A percentile compares a stretch with the other conserved stretches of the same genome.
These are phyloP conservation scores for Drosophila greeni DNA, from an alignment of 2,888 invertebrate species.

Conservation along the genomic window DNA sequence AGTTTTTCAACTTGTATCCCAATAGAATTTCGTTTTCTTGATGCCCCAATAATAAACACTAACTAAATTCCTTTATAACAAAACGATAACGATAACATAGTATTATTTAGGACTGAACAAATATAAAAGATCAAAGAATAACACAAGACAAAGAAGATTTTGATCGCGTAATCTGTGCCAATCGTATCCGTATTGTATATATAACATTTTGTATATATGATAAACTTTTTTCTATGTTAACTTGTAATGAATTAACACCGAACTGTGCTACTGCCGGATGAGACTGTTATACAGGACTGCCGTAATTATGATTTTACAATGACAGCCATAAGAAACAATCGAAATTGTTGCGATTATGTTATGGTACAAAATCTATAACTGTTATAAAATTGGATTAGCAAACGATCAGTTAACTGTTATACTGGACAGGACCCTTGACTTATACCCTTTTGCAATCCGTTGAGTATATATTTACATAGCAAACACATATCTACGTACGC, in stretches of 20 bases:
- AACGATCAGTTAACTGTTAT: conserved; percentile 5
- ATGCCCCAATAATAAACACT: conserved; percentile 5
- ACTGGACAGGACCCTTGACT: conserved; percentile 16
- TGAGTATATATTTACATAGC: conserved; percentile 37
- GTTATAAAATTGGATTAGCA: not conserved
- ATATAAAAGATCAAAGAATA: conserved; percentile 22
- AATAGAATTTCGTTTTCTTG: conserved; percentile 2
- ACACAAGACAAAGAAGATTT: conserved; percentile 37
- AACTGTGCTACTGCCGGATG: conserved; percentile 31
- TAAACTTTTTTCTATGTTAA: conserved; percentile 60
- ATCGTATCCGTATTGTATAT: conserved; percentile 66
- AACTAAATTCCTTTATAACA: not conserved
- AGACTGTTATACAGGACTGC: conserved; percentile 13
- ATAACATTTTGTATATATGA: conserved; percentile 57
- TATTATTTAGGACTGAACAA: conserved; percentile 4
- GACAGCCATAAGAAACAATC: not conserved
- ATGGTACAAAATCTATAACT: not conserved
- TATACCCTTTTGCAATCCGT: conserved; percentile 63
- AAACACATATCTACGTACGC: conserved; percentile 30
- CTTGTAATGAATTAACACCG: conserved; percentile 39
- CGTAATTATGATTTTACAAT: not conserved
- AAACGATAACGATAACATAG: not conserved
- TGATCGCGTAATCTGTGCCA: conserved; percentile 76
- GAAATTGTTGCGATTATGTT: not conserved
- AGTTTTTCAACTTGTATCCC: conserved; percentile 10